These are phyloP conservation scores for Solenopsis invicta DNA, from an alignment of 1,140 invertebrate species.

Conservation along the genomic window DNA sequence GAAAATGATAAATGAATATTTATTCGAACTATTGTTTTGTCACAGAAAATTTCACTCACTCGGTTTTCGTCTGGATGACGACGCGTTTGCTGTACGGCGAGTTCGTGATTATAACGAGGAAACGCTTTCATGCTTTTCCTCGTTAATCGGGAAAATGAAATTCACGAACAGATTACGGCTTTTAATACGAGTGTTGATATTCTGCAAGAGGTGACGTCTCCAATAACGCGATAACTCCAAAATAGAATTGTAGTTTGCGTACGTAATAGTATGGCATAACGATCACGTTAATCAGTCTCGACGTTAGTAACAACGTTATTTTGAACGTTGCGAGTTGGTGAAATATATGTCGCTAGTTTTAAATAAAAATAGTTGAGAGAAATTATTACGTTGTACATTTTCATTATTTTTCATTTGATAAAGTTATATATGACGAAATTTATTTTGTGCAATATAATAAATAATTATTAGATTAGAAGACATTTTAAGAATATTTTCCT, in stretches of 20 bases:
- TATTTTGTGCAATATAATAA: neutral
- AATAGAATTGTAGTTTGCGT: slow-evolving; percentile 41
- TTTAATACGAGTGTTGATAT: slow-evolving; percentile 36
- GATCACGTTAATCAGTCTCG: slow-evolving; percentile 17
- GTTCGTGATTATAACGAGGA: slow-evolving; percentile 68
- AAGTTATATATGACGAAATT: neutral
- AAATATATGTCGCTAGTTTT: neutral
- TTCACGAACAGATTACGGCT: slow-evolving; percentile 52
- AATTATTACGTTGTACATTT: neutral
- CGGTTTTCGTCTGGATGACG: slow-evolving; percentile 59
- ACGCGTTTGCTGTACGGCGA: slow-evolving; percentile 63
- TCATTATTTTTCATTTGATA: neutral
- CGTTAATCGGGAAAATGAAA: slow-evolving; percentile 52
- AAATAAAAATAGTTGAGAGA: neutral
- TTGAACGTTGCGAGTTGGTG: slow-evolving; percentile 21
- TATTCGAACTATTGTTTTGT: slow-evolving; percentile 51
- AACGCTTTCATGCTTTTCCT: slow-evolving; percentile 71
- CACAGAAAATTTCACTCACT: slow-evolving; percentile 67
- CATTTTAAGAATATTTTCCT: neutral
- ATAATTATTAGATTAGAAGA: neutral
- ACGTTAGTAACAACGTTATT: slow-evolving; percentile 16
- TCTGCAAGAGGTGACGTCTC: slow-evolving; percentile 24
- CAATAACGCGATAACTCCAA: slow-evolving; percentile 37
- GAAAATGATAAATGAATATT: slow-evolving; percentile 20
- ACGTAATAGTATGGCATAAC: neutral